These are phyloP conservation scores for Karalla daura DNA, from an alignment of 2,797 vertebrate species.

Conservation along the genomic window DNA sequence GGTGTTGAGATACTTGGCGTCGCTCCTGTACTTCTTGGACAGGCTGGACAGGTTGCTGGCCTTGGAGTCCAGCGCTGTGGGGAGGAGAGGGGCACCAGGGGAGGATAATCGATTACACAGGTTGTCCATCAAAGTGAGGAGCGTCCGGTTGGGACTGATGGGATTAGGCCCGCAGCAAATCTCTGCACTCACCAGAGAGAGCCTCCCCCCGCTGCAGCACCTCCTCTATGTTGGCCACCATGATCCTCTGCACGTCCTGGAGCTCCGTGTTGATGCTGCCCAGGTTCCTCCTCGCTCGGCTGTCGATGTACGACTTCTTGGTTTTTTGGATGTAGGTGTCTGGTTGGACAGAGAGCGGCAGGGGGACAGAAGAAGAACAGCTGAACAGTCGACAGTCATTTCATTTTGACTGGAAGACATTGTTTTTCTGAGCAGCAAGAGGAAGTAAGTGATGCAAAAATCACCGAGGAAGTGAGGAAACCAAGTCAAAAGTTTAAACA, in stretches of 20 bases:
- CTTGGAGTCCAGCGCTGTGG: conserved; percentile 95
- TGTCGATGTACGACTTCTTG: conserved; percentile 98
- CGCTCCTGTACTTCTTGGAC: conserved; percentile 98
- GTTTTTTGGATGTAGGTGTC: conserved; percentile 99
- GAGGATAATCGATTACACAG: no score
- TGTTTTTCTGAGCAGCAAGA: not conserved
- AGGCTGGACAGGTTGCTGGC: conserved; percentile 96
- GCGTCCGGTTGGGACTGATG: no score
- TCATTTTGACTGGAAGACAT: not conserved
- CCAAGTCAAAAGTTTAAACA: not conserved
- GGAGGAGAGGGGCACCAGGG: conserved; percentile 5
- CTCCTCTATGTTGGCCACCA: conserved; percentile 99
- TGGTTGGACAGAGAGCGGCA: conserved; percentile 74
- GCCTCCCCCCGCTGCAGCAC: conserved; percentile 96
- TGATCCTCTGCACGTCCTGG: conserved; percentile 98
- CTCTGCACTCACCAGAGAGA: conserved; percentile 93
- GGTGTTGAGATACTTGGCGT: conserved; percentile 98
- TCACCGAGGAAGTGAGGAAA: not conserved
- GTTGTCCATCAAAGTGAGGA: no score
- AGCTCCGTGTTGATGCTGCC: conserved; percentile 98
- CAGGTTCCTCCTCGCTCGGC: conserved; percentile 94
- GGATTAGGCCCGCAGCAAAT: no score
- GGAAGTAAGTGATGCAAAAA: not conserved
- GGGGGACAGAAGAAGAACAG: not conserved
- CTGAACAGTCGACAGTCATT: no score